These are phyloP conservation scores for Onychorhynchus coronatus DNA, from an alignment of 2,113 vertebrate species.

Conservation along the genomic window DNA sequence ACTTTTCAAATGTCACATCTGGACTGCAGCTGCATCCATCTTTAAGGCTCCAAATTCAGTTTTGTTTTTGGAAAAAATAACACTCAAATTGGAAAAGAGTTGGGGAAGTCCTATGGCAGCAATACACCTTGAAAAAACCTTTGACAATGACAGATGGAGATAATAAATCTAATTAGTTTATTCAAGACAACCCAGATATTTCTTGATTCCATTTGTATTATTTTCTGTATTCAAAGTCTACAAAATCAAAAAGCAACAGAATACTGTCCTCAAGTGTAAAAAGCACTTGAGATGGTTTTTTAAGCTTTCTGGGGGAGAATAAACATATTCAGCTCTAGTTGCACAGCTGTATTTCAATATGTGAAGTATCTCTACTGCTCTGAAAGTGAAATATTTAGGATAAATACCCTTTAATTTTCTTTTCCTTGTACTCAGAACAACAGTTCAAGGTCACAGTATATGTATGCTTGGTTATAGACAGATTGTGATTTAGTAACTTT, in stretches of 20 bases:
- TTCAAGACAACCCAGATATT: neutral
- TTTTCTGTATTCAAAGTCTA: neutral
- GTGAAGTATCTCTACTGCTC: neutral
- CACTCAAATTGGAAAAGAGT: neutral
- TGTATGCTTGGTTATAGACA: neutral
- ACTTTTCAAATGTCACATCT: neutral
- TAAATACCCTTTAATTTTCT: neutral
- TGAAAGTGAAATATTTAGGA: neutral
- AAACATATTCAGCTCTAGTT: neutral
- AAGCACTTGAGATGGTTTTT: neutral
- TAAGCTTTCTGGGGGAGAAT: neutral
- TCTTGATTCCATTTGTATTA: neutral
- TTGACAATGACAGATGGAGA: neutral
- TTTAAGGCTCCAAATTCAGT: neutral
- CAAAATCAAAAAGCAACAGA: neutral
- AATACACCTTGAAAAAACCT: neutral
- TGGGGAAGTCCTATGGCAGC: neutral
- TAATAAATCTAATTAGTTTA: neutral
- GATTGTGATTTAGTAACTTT: neutral
- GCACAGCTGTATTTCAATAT: neutral
- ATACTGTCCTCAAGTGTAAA: neutral
- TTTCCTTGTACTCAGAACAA: neutral
- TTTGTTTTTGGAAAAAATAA: neutral
- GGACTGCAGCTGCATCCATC: neutral
- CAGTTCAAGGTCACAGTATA: neutral